Conservation (phyloP, 2,113 vertebrate genomes). For the Campylomormyrus tamandua region DNA sequence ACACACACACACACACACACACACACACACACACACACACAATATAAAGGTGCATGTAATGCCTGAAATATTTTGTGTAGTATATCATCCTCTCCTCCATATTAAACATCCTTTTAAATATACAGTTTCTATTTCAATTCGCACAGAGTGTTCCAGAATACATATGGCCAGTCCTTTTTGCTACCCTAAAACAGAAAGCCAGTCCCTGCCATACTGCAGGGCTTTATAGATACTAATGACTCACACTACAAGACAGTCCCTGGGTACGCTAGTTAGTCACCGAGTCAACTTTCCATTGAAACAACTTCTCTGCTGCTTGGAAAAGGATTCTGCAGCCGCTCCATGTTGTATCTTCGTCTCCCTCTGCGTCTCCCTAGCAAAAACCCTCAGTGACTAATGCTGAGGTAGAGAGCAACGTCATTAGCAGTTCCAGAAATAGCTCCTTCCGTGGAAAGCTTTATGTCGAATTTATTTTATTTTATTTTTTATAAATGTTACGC, state of each 20-base stretch:
- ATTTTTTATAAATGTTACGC: not conserved
- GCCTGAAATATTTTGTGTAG: not conserved
- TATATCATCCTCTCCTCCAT: not conserved
- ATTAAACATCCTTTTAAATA: not conserved
- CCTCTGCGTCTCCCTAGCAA: not conserved
- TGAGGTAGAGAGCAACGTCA: slow-evolving; percentile 20
- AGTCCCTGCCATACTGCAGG: not conserved
- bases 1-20: too few species aligned
- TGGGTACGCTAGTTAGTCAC: not conserved
- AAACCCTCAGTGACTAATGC: slow-evolving; percentile 10
- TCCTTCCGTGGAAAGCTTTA: not conserved
- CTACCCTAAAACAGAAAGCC: not conserved
- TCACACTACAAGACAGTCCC: not conserved
- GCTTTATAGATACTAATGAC: not conserved
- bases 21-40: too few species aligned
- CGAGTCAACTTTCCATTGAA: not conserved
- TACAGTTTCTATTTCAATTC: not conserved
- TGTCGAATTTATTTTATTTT: not conserved
- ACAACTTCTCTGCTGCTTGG: not conserved
- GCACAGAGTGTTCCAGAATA: not conserved
- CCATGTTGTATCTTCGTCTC: not conserved
- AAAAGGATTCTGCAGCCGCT: not conserved
- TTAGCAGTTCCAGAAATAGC: slow-evolving; percentile 20
- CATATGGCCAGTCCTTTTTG: not conserved
- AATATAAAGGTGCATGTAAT: not conserved